phyloP scores from a whole-genome alignment of 2,797 vertebrate genomes.

The Florisuga fusca region DNA sequence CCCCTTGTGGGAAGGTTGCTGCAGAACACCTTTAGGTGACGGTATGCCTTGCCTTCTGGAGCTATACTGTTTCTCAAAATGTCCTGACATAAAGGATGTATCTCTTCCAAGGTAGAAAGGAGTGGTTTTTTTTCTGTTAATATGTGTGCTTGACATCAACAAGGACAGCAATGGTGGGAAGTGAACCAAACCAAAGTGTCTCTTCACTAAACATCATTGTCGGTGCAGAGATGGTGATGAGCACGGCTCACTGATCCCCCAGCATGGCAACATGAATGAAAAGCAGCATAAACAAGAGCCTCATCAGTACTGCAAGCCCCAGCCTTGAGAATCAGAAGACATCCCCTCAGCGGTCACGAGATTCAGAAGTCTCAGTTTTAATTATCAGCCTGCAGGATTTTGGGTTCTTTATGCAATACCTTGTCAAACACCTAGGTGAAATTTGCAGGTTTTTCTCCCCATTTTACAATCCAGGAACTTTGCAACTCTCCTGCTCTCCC shows the following conservation, averaged over 20 bases:
- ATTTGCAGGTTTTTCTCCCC: not conserved
- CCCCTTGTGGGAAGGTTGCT: not conserved
- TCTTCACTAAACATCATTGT: not conserved
- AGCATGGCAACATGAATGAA: not conserved
- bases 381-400: not conserved
- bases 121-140: not conserved
- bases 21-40: not conserved
- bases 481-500: not conserved
- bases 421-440: not conserved
- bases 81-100: not conserved
- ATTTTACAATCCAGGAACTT: not conserved
- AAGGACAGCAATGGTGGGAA: not conserved
- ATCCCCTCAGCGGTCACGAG: not conserved
- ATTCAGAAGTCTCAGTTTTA: not conserved
- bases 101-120: not conserved
- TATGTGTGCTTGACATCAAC: not conserved
- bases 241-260: accelerated
- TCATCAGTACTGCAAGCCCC: not conserved
- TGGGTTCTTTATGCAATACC: not conserved
- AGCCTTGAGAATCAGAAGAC: not conserved
- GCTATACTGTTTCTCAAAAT: not conserved
- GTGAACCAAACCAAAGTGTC: not conserved
- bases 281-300: not conserved
- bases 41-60: not conserved
- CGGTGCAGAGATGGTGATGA: not conserved